These are phyloP conservation scores for Watersipora subatra DNA, from an alignment of 1,140 invertebrate species.

Conservation along the genomic window DNA sequence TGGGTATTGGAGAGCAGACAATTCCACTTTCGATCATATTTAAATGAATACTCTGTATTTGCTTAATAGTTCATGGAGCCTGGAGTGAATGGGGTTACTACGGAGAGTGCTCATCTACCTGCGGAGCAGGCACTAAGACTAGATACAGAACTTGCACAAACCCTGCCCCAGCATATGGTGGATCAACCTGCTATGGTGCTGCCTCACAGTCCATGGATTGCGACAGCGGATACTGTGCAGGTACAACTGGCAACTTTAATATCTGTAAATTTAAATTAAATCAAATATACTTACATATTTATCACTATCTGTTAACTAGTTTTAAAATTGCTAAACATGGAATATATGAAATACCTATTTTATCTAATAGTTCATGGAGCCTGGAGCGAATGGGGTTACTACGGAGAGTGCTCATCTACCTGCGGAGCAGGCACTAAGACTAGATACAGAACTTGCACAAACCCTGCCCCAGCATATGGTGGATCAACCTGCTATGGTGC, in stretches of 20 bases:
- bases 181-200: conserved; percentile 22
- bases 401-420: conserved; percentile 51
- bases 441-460: conserved; percentile 49
- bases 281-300: no score
- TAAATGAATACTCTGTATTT: no score
- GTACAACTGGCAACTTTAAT: no score
- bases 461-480: conserved; percentile 38
- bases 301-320: no score
- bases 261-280: no score
- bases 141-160: conserved; percentile 50
- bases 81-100: conserved; percentile 54
- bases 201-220: conserved; percentile 15
- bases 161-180: conserved; percentile 36
- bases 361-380: conserved; percentile 47
- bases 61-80: conserved; percentile 47
- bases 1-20: no score
- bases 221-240: no score
- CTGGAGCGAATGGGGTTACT: conserved; percentile 52
- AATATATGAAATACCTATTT: no score
- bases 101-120: conserved; percentile 52
- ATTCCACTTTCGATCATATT: no score
- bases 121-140: conserved; percentile 50
- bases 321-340: no score
- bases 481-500: conserved; percentile 19
- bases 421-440: conserved; percentile 53